Conservation (phyloP, 2,113 vertebrate species). For the Casuarius casuarius region DNA sequence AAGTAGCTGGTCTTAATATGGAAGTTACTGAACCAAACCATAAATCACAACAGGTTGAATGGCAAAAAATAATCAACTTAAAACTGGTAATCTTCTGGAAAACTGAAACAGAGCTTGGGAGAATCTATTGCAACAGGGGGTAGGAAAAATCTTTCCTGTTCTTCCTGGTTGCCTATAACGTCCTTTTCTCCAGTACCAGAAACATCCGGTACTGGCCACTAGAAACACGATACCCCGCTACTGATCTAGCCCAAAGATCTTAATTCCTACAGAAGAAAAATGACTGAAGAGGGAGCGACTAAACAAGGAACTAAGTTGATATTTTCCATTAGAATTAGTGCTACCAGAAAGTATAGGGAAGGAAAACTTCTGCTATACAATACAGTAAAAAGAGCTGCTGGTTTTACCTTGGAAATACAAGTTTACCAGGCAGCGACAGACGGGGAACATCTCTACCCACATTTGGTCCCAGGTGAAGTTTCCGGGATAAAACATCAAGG, state of each 20-base stretch:
- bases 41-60: not conserved
- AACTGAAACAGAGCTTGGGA: not conserved
- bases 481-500: constrained; percentile 95
- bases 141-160: not conserved
- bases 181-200: too few species aligned
- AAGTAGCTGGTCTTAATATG: not conserved
- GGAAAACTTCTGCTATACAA: not conserved
- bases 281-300: not conserved
- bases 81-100: not conserved
- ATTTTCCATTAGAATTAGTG: not conserved
- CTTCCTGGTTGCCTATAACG: not conserved
- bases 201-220: too few species aligned
- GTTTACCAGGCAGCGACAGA: constrained; percentile 94
- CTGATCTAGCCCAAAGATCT: not conserved
- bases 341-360: not conserved
- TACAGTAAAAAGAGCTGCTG: not conserved
- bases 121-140: not conserved
- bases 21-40: not conserved
- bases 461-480: constrained; percentile 94
- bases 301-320: not conserved
- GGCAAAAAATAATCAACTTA: not conserved
- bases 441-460: constrained; percentile 96
- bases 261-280: not conserved
- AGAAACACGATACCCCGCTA: not conserved
- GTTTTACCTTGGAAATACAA: constrained; percentile 95